Conservation (phyloP, 1,140 invertebrate species). For the Drosophila jambulina region DNA sequence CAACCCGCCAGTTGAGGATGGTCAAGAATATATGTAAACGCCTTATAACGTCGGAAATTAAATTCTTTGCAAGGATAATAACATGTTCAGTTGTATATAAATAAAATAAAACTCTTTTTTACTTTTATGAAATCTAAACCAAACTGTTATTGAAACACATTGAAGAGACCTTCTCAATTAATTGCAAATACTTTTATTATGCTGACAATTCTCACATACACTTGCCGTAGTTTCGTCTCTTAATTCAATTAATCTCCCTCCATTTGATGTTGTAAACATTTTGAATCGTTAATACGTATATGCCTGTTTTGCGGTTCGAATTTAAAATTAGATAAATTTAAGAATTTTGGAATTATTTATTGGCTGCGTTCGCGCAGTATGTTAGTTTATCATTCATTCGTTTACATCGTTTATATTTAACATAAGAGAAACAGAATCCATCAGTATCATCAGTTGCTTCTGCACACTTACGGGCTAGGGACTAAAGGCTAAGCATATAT, state of each 20-base stretch:
- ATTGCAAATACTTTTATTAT: constrained; percentile 48
- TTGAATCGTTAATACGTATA: constrained; percentile 39
- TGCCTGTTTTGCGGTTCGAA: constrained; percentile 43
- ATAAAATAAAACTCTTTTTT: too few relatives aligned
- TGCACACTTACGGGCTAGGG: constrained; percentile 51
- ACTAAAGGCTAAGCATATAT: constrained; percentile 53
- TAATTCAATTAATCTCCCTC: constrained; percentile 41
- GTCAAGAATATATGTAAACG: too few relatives aligned
- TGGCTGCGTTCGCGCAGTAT: constrained; percentile 55
- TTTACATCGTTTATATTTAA: constrained; percentile 47
- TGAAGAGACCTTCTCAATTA: neutral
- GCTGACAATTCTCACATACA: constrained; percentile 50
- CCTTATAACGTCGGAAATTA: too few relatives aligned
- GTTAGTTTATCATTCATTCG: constrained; percentile 54
- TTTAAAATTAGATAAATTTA: constrained; percentile 74
- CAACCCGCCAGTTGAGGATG: too few relatives aligned
- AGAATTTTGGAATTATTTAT: constrained; percentile 78
- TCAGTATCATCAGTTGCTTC: constrained; percentile 45
- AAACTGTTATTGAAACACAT: neutral
- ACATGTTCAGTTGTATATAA: too few relatives aligned
- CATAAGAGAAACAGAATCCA: constrained; percentile 49
- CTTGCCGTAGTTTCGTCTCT: constrained; percentile 41
- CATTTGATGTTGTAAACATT: constrained; percentile 43
- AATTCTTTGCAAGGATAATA: too few relatives aligned
- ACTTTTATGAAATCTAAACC: too few relatives aligned